These are phyloP conservation scores for Acanthochromis polyacanthus DNA, from an alignment of 2,113 vertebrate species.

Conservation along the genomic window DNA sequence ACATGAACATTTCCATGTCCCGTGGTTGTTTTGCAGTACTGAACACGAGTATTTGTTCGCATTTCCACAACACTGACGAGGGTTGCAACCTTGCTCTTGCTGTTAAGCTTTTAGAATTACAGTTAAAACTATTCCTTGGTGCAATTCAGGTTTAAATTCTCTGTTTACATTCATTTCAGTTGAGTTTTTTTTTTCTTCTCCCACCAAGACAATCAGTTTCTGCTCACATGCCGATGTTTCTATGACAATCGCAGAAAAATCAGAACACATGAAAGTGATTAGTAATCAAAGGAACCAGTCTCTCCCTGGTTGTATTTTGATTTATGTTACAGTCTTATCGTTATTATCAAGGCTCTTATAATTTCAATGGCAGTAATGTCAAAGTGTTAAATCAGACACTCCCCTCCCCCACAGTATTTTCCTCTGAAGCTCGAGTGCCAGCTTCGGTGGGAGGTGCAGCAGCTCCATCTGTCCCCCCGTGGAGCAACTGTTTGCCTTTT, in stretches of 20 bases:
- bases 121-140: background rate
- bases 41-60: slow-evolving; percentile 7
- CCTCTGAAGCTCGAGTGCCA: slow-evolving; percentile 50
- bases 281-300: slow-evolving; percentile 52
- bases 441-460: slow-evolving; percentile 63
- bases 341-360: slow-evolving; percentile 48
- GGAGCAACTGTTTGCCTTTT: slow-evolving; percentile 76
- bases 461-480: slow-evolving; percentile 74
- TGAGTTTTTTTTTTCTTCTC: background rate
- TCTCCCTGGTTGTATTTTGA: slow-evolving; percentile 54
- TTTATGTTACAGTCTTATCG: slow-evolving; percentile 48
- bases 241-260: slow-evolving; percentile 40
- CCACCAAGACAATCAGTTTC: slow-evolving; percentile 34
- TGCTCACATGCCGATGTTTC: slow-evolving; percentile 29
- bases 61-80: background rate
- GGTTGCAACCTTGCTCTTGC: background rate
- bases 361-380: slow-evolving; percentile 54
- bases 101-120: slow-evolving; percentile 17
- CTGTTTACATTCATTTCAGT: slow-evolving; percentile 13
- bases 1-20: slow-evolving; percentile 21
- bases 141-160: slow-evolving; percentile 12
- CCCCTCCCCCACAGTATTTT: slow-evolving; percentile 7
- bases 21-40: background rate
- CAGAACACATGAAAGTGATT: slow-evolving; percentile 49
- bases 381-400: slow-evolving; percentile 41